Percentiles rank a stretch among this genome's conserved stretches.
These are phyloP conservation scores for Myoxocephalus aenaeus DNA, from an alignment of 2,797 vertebrate genomes.

Conservation along the genomic window DNA sequence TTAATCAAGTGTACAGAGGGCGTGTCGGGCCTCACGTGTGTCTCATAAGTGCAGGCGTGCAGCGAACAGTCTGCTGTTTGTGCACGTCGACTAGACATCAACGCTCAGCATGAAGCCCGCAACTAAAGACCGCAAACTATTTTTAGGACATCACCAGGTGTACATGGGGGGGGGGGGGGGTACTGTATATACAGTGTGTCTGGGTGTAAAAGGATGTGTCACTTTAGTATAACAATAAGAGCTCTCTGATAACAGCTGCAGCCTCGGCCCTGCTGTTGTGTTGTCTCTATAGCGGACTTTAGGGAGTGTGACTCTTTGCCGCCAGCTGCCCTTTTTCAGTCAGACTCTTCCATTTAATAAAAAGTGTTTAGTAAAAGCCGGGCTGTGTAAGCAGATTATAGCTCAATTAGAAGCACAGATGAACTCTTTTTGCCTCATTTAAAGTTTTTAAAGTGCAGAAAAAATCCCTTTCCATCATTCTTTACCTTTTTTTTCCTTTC, in stretches of 20 bases:
- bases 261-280: constrained; percentile 13
- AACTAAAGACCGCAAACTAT: constrained; percentile 49
- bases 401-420: constrained; percentile 14
- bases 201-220: constrained; percentile 50
- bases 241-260: constrained; percentile 59
- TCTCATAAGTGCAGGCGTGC: constrained; percentile 53
- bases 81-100: constrained; percentile 51
- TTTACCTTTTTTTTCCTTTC: neutral
- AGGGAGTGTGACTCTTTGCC: constrained; percentile 24
- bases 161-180: neutral
- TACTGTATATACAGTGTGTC: constrained; percentile 19
- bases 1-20: constrained; percentile 64
- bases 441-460: neutral
- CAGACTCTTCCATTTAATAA: constrained; percentile 3
- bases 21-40: constrained; percentile 56
- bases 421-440: neutral
- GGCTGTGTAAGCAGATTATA: constrained; percentile 23
- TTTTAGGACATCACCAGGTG: constrained; percentile 69
- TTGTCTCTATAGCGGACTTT: constrained; percentile 32
- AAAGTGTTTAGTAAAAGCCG: constrained; percentile 2
- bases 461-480: neutral
- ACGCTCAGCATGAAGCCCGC: neutral
- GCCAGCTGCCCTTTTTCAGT: constrained; percentile 28
- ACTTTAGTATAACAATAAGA: constrained; percentile 61
- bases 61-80: constrained; percentile 55